Evolutionary conservation across 2,797 vertebrate genomes (phyloP).

Genomic region (Mormyrops attenuatus): DNA sequence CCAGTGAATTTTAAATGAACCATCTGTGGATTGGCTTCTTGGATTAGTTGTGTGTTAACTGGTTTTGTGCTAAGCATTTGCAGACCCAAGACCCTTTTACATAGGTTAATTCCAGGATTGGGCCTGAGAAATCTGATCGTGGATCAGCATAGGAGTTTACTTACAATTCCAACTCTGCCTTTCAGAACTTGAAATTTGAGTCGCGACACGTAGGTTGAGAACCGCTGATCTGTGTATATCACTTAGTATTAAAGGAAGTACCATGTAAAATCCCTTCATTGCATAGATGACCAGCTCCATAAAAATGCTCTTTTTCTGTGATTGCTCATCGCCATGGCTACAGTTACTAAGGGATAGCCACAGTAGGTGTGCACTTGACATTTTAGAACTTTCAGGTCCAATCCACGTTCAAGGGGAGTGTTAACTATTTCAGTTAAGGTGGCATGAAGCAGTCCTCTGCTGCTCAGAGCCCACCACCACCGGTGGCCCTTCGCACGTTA

Average conservation of each 20-base stretch:
- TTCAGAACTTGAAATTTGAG: not conserved
- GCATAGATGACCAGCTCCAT: not conserved
- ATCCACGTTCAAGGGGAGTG: conserved; percentile 31
- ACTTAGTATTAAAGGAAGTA: not conserved
- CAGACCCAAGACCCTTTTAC: not conserved
- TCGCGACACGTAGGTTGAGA: not conserved
- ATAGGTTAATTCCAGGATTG: not conserved
- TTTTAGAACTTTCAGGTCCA: conserved; percentile 34
- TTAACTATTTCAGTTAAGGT: conserved; percentile 39
- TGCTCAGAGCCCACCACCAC: conserved; percentile 23
- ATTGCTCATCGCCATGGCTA: conserved; percentile 22
- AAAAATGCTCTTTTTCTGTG: not conserved
- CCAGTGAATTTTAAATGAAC: not conserved
- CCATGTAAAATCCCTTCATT: not conserved
- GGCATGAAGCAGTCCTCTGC: conserved; percentile 27
- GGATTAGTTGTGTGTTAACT: not conserved
- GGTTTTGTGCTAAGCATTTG: not conserved
- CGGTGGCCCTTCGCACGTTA: conserved; percentile 28
- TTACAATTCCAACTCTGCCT: not conserved
- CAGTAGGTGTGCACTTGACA: conserved; percentile 22
- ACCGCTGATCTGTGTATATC: not conserved
- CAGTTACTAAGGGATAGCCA: conserved; percentile 26
- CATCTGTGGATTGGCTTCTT: not conserved
- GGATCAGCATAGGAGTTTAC: not conserved
- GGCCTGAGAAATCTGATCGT: not conserved